Conservation (phyloP, 2,113 vertebrate genomes). For the Elgaria multicarinata region DNA sequence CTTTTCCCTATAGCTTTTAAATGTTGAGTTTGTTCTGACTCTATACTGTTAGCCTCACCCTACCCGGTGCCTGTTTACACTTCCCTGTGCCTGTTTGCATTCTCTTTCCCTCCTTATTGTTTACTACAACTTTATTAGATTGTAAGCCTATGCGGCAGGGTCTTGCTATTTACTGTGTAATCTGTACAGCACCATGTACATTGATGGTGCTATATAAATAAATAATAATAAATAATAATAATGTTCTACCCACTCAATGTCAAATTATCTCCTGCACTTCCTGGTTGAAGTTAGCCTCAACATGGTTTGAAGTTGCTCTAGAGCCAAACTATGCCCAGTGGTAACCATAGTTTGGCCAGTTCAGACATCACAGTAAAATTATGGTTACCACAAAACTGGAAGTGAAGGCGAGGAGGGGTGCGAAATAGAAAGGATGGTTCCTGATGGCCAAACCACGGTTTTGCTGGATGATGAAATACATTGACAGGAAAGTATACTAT, state of each 20-base stretch:
- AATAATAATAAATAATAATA: no score
- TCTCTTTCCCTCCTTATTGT: no score
- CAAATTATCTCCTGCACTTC: not conserved
- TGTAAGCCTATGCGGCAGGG: no score
- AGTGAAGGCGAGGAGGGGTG: not conserved
- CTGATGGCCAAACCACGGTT: not conserved
- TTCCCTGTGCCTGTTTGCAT: no score
- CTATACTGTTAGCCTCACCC: no score
- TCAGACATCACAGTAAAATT: not conserved
- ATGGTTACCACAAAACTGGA: not conserved
- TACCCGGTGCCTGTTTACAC: no score
- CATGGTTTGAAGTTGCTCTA: not conserved
- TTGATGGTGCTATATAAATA: no score
- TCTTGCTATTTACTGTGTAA: no score
- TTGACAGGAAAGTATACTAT: not conserved
- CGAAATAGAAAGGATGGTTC: not conserved
- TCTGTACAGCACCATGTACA: no score
- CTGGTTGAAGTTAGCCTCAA: not conserved
- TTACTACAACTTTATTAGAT: no score
- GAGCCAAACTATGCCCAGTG: not conserved
- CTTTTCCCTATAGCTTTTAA: no score
- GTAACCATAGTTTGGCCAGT: not conserved
- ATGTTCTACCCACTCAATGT: not conserved
- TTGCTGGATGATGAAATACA: not conserved
- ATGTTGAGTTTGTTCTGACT: no score